Evolutionary conservation across 2,797 vertebrate genomes (phyloP).

Genomic region (Pseudochaenichthys georgianus): DNA sequence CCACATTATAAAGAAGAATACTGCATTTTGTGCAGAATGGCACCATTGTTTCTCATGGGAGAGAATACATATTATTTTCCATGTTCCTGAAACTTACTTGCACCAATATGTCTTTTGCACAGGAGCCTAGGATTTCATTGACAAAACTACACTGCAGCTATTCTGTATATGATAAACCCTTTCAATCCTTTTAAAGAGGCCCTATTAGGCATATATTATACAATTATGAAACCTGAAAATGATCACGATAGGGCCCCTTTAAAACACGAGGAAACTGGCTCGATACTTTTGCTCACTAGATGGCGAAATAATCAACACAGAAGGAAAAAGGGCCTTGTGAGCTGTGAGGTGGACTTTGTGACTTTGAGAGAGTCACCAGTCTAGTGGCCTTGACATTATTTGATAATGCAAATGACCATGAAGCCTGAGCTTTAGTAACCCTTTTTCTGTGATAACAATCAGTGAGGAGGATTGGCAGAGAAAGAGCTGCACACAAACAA

Average conservation of each 20-base stretch:
- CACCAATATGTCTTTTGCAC: too few species aligned
- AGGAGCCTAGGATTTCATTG: too few species aligned
- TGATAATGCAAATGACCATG: constrained; percentile 23
- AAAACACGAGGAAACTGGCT: neutral
- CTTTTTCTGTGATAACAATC: neutral
- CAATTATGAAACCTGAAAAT: too few species aligned
- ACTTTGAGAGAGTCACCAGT: constrained; percentile 6
- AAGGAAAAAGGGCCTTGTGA: too few species aligned
- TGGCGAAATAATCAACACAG: neutral
- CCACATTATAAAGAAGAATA: too few species aligned
- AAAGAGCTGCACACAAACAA: neutral
- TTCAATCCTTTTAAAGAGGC: too few species aligned
- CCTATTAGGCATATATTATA: too few species aligned
- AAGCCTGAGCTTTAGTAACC: constrained; percentile 20
- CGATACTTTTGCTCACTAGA: constrained; percentile 5
- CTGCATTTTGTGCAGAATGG: too few species aligned
- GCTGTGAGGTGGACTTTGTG: constrained; percentile 33
- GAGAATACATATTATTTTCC: neutral
- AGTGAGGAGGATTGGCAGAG: neutral
- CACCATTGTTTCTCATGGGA: neutral
- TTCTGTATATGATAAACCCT: too few species aligned
- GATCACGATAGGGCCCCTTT: too few species aligned
- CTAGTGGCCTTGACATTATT: constrained; percentile 18
- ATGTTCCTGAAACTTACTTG: too few species aligned
- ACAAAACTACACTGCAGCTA: too few species aligned